These are phyloP conservation scores for Diploptera punctata DNA, from an alignment of 2,888 invertebrate genomes.

Conservation along the genomic window DNA sequence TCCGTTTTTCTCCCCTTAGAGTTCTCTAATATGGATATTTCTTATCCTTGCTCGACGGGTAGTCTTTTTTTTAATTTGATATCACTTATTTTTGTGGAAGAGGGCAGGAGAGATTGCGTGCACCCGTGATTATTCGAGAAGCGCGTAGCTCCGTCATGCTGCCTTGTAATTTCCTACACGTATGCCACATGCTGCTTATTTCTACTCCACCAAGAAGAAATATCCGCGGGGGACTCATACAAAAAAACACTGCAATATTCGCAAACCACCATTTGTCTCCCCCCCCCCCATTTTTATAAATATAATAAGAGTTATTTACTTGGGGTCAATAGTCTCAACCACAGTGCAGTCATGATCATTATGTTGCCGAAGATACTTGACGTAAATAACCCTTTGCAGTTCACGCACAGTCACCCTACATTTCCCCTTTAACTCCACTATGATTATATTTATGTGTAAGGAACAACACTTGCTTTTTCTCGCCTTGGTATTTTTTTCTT, in stretches of 20 bases:
- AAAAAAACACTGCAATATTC: slow-evolving; percentile 7
- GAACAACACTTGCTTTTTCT: neutral
- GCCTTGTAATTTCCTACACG: slow-evolving; percentile 4
- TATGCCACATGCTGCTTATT: slow-evolving; percentile 9
- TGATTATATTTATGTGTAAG: neutral
- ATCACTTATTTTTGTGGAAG: too few relatives aligned
- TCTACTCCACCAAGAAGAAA: neutral
- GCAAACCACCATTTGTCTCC: slow-evolving; percentile 3
- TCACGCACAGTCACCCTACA: neutral
- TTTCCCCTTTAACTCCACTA: neutral
- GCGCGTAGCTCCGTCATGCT: neutral
- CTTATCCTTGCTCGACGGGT: too few relatives aligned
- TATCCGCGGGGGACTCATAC: neutral
- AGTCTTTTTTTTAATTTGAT: too few relatives aligned
- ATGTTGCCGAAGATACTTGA: neutral
- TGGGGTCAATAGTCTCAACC: neutral
- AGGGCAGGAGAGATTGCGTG: neutral
- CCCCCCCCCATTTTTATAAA: neutral
- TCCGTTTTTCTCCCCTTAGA: too few relatives aligned
- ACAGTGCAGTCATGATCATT: neutral
- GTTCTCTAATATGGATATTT: too few relatives aligned
- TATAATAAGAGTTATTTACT: neutral
- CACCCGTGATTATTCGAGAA: neutral
- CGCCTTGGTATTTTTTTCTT: too few relatives aligned
- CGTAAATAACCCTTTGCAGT: neutral